Evolutionary conservation across 2,113 vertebrate genomes (phyloP).

Genomic region (Triplophysa siluroides): DNA sequence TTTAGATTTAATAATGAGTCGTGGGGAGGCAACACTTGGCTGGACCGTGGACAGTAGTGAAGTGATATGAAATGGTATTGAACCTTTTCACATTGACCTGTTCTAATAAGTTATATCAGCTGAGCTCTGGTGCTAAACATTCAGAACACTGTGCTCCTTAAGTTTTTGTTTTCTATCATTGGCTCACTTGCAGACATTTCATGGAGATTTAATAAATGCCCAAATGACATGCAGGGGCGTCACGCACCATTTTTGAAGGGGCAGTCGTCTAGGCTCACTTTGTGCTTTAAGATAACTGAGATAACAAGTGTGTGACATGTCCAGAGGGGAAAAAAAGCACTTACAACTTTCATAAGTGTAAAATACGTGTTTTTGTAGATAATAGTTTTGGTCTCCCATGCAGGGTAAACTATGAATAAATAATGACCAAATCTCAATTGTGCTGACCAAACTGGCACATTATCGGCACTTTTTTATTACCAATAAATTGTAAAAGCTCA

Average conservation of each 20-base stretch:
- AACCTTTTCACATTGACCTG: background rate
- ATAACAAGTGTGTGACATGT: too few relatives aligned
- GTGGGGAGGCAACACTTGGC: background rate
- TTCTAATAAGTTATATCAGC: background rate
- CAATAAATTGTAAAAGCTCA: background rate
- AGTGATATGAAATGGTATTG: constrained; percentile 2
- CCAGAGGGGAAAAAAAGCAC: too few relatives aligned
- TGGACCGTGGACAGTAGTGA: background rate
- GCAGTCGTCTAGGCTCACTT: too few relatives aligned
- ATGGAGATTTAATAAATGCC: background rate
- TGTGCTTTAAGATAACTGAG: too few relatives aligned
- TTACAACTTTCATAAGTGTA: too few relatives aligned
- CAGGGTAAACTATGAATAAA: too few relatives aligned
- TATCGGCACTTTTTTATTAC: too few relatives aligned
- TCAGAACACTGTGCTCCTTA: constrained; percentile 10
- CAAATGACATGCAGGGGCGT: background rate
- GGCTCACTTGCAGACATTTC: background rate
- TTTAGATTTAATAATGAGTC: background rate
- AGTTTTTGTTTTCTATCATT: background rate
- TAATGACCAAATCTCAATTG: background rate
- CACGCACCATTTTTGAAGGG: too few relatives aligned
- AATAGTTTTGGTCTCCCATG: too few relatives aligned
- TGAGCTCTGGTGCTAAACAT: background rate
- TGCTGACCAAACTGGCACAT: background rate
- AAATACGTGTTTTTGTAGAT: too few relatives aligned